phyloP scores from a whole-genome alignment of 2,888 invertebrate genomes.

The Oscheius sp. region DNA sequence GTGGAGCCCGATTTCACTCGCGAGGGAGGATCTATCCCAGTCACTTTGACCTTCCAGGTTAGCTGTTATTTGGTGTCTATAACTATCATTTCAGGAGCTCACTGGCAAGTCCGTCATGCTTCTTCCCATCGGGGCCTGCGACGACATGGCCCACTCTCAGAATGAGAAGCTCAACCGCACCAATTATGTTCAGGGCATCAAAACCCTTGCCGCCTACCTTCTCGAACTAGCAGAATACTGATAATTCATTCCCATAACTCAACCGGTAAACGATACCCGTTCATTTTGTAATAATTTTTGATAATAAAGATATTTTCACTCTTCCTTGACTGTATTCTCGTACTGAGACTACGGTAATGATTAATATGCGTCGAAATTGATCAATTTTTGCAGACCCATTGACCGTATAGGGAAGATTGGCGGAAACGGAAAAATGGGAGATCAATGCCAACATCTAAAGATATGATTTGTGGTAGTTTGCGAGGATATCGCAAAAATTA shows the following conservation, averaged over 20 bases:
- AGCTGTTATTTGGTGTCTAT: background rate
- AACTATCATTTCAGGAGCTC: slow-evolving; percentile 68
- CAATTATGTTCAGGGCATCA: slow-evolving; percentile 70
- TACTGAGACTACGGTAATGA: no score
- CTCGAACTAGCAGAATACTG: slow-evolving; percentile 59
- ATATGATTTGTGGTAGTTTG: no score
- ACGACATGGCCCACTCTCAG: slow-evolving; percentile 98
- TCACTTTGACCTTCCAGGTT: slow-evolving; percentile 85
- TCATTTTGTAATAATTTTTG: no score
- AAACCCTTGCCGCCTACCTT: slow-evolving; percentile 68
- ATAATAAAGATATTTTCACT: no score
- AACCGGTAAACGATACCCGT: slow-evolving; percentile 3
- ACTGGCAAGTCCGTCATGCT: slow-evolving; percentile 88
- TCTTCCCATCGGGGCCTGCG: slow-evolving; percentile 91
- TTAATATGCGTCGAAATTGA: no score
- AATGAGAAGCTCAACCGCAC: slow-evolving; percentile 92
- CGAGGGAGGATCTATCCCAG: slow-evolving; percentile 97
- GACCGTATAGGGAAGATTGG: no score
- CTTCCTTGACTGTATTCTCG: no score
- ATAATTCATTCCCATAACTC: background rate
- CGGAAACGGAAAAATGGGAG: no score
- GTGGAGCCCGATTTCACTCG: slow-evolving; percentile 93
- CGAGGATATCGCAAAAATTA: no score
- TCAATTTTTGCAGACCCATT: no score
- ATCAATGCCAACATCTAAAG: no score